Evolutionary conservation across 1,140 invertebrate species (phyloP).

Genomic region (Ceratina calcarata): DNA sequence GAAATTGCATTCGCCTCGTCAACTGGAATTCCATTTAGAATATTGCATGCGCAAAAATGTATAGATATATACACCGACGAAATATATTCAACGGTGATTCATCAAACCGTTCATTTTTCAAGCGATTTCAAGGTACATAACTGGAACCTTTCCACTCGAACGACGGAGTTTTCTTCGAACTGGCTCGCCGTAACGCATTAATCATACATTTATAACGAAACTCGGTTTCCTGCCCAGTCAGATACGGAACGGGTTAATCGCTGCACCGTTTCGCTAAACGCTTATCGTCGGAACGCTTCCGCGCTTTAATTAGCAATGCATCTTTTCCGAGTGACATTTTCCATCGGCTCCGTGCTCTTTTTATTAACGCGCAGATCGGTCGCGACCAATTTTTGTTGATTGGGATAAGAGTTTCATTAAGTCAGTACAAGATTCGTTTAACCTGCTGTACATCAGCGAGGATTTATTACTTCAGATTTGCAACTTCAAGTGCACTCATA

Average conservation of each 20-base stretch:
- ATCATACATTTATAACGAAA: conserved; percentile 20
- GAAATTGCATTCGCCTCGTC: too few species aligned
- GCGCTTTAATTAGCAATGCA: conserved; percentile 26
- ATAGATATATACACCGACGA: background rate
- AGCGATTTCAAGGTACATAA: background rate
- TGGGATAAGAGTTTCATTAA: too few species aligned
- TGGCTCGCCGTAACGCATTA: conserved; percentile 7
- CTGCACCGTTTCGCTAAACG: background rate
- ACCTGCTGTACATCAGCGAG: too few species aligned
- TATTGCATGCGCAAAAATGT: background rate
- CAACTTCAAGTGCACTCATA: too few species aligned
- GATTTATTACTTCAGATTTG: too few species aligned
- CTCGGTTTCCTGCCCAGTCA: background rate
- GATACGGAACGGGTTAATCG: background rate
- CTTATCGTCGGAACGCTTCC: conserved; percentile 7
- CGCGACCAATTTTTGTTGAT: too few species aligned
- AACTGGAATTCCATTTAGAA: background rate
- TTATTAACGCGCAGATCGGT: background rate
- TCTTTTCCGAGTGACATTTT: background rate
- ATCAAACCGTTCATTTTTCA: conserved; percentile 27
- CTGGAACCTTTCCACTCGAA: background rate
- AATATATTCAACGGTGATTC: background rate
- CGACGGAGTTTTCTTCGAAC: conserved; percentile 21
- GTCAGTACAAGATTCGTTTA: too few species aligned
- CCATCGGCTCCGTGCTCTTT: too few species aligned